Evolutionary conservation across 2,888 invertebrate genomes (phyloP), one percentile per base, ranked within the genome.

Genomic region (Teinopalpus imperialis): DNA sequence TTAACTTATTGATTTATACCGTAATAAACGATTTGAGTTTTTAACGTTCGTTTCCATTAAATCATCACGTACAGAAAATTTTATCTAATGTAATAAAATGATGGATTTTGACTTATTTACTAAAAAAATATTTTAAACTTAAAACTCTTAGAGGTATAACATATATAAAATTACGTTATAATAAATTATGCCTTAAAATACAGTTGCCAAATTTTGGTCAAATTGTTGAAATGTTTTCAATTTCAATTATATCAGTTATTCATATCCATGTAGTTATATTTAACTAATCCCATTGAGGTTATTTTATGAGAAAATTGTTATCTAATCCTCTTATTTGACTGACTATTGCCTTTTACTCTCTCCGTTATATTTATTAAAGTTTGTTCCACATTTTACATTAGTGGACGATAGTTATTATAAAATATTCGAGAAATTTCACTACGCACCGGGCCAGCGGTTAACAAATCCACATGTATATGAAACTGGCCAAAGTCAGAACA

Each of bases 1-100:
- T 74, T 85, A 81, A 82, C 66, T 77, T 80, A 81, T 78, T 75
- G 51, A 53, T 49, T 40, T 29, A 4, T 44, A 48, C 56, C 36
- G 50, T 52, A 80, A 76, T 74, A 74, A 77, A 72, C n/a, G 57
- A 56, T 66, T 71, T 70, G 61, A 66, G 60, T 57, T 61, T n/a
- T 57, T 49, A 59, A 24, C 6, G 43, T 40, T 49, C 51, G 58
- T 60, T 66, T 66, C 1, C 3, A 8, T 24, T 24, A n/a, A n/a
- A n/a, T n/a, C n/a, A n/a, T n/a, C n/a, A n/a, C n/a, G n/a, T n/a
- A n/a, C n/a, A n/a, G n/a, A n/a, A n/a, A n/a, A n/a, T n/a, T n/a
- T n/a, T n/a, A n/a, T n/a, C n/a, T n/a, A n/a, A n/a, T n/a, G n/a
- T n/a, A n/a, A n/a, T n/a, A n/a, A n/a, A n/a, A n/a, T n/a, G n/a